Evolutionary conservation across 2,888 invertebrate species (phyloP), one percentile per base, ranked within the genome.

Genomic region (Sinelater perroti): DNA sequence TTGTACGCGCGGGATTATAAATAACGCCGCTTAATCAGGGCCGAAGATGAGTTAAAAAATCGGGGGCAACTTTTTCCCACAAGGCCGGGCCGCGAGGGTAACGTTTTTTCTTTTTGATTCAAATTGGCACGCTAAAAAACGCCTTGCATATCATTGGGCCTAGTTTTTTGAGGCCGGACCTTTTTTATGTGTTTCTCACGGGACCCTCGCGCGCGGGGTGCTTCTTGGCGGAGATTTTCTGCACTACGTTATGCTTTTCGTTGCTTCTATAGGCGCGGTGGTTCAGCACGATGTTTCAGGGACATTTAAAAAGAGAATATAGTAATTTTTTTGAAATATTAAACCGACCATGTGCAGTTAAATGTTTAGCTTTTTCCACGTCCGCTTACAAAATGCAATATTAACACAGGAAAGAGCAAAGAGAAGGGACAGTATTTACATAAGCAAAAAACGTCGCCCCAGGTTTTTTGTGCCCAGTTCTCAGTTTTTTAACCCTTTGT

Each of bases 1-100:
- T 56, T 56, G 54, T 62, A 54, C 40, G 51, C 40, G 51, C 49
- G 45, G 50, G 44, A 70, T 64, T 67, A 69, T 72, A 70, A 71
- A 71, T 70, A 67, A 71, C 69, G 66, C 65, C 61, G 67, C 69
- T 66, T 72, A 71, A 72, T 72, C 70, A 68, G 67, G 66, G 70
- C 53, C 45, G 51, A 56, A 60, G 60, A 64, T 61, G 59, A 58
- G 61, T 57, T 67, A 70, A 72, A 70, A 58, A 65, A 61, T 51
- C 38, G 59, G 67, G 72, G 70, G 69, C 69, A 64, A 66, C 65
- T 72, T 69, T 70, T 72, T 70, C 72, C 72, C 70, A 70, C 69
- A 68, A 68, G 40, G 46, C 38, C 38, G 26, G 53, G 57, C 49
- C 57, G 38, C 60, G 64, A 67, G 70, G 70, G 70, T 66, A 64